These are phyloP conservation scores for Drosophila phalerata DNA, from an alignment of 2,888 invertebrate genomes.

Conservation along the genomic window DNA sequence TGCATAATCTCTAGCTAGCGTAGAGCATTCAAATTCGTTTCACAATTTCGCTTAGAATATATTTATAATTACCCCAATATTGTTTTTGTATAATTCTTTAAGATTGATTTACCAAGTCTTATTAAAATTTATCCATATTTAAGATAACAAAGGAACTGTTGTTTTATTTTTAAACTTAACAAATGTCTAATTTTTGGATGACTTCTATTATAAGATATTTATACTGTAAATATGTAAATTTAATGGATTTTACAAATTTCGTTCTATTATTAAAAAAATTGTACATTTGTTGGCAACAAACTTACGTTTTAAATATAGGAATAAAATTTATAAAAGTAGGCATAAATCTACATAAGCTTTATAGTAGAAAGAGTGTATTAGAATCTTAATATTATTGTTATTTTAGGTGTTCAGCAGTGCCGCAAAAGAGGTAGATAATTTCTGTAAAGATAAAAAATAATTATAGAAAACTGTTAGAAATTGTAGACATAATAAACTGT, in stretches of 20 bases:
- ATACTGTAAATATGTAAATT: too few species aligned
- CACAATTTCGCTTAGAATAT: conserved; percentile 36
- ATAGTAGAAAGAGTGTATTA: too few species aligned
- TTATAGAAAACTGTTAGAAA: not conserved
- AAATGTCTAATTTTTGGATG: not conserved
- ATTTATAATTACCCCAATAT: conserved; percentile 9
- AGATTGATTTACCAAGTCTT: conserved; percentile 67
- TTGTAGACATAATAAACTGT: not conserved
- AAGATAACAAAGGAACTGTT: conserved; percentile 19
- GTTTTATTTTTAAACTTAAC: not conserved
- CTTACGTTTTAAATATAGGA: not conserved
- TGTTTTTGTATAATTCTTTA: conserved; percentile 9
- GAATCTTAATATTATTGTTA: not conserved
- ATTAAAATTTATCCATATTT: conserved; percentile 52
- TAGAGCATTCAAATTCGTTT: conserved; percentile 52
- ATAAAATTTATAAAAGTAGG: not conserved
- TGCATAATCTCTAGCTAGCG: conserved; percentile 28
- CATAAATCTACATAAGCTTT: too few species aligned
- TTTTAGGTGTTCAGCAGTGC: conserved; percentile 73
- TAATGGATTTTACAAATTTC: too few species aligned
- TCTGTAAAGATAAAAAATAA: conserved; percentile 68
- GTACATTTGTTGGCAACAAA: too few species aligned
- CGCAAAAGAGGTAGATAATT: conserved; percentile 84
- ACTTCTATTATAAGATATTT: not conserved
- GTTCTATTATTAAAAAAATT: too few species aligned